Evolutionary conservation across 2,113 vertebrate genomes (phyloP).

Genomic region (Tychaedon coryphoeus): DNA sequence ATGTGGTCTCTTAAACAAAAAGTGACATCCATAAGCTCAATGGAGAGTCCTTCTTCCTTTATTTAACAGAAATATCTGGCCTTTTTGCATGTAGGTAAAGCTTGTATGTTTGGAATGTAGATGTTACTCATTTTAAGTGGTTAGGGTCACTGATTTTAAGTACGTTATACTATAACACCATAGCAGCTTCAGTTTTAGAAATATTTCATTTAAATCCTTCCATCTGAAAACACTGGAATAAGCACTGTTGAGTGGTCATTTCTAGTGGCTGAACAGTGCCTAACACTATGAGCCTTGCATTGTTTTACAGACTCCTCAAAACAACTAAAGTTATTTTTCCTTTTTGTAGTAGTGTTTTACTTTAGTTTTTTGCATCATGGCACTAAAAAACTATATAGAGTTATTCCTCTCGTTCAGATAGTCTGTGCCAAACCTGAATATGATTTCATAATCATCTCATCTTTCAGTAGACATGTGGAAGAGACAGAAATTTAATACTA

Average conservation of each 20-base stretch:
- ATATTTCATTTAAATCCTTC: neutral
- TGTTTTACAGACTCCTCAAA: neutral
- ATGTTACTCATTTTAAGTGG: neutral
- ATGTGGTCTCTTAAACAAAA: neutral
- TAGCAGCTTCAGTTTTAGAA: neutral
- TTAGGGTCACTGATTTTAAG: neutral
- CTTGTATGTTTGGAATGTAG: neutral
- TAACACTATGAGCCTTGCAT: neutral
- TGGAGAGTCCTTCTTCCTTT: neutral
- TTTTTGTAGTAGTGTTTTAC: neutral
- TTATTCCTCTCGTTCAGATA: neutral
- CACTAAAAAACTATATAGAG: neutral
- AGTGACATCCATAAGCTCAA: fast-evolving
- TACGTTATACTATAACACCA: neutral
- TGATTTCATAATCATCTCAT: neutral
- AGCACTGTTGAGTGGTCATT: neutral
- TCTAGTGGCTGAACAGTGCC: neutral
- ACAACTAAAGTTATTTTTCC: neutral
- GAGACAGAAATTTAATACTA: neutral
- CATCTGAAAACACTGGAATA: neutral
- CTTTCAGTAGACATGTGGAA: neutral
- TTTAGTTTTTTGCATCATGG: neutral
- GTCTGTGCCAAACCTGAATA: neutral
- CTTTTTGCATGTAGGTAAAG: neutral
- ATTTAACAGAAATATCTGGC: neutral